Percentiles rank a stretch among this genome's conserved stretches.
Evolutionary conservation across 2,888 invertebrate genomes (phyloP).

Genomic region (Oscheius myriophilus): DNA sequence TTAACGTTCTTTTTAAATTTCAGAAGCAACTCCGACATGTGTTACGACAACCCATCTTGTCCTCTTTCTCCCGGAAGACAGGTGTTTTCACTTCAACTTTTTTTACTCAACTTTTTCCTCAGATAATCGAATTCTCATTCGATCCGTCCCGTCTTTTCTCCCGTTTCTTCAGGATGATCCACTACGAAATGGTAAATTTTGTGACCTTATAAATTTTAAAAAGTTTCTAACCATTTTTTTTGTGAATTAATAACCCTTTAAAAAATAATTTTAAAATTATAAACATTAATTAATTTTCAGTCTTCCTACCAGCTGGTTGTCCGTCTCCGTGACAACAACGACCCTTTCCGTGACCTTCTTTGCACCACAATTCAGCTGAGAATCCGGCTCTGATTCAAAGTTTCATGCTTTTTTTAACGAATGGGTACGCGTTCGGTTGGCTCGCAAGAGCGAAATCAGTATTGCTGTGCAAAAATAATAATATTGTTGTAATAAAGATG

Average conservation of each 20-base stretch:
- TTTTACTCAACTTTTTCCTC: too few relatives aligned
- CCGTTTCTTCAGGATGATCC: slow-evolving; percentile 59
- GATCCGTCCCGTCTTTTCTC: slow-evolving; percentile 59
- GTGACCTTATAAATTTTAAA: background rate
- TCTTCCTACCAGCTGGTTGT: slow-evolving; percentile 60
- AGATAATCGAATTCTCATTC: slow-evolving; percentile 61
- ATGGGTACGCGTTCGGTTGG: slow-evolving; percentile 3
- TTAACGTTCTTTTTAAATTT: slow-evolving; percentile 3
- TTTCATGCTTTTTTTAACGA: background rate
- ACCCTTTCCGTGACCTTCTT: slow-evolving; percentile 57
- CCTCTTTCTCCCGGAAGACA: slow-evolving; percentile 57
- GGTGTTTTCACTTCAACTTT: background rate
- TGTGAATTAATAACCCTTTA: background rate
- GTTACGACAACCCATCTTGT: slow-evolving; percentile 57
- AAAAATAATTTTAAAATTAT: background rate
- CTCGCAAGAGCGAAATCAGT: background rate
- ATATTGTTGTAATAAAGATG: too few relatives aligned
- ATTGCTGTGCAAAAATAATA: background rate
- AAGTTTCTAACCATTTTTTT: background rate
- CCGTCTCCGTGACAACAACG: slow-evolving; percentile 57
- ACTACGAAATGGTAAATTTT: slow-evolving; percentile 50
- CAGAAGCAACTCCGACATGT: slow-evolving; percentile 56
- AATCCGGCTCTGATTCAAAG: slow-evolving; percentile 32
- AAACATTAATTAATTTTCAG: slow-evolving; percentile 42
- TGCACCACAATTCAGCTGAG: slow-evolving; percentile 63